phyloP scores from a whole-genome alignment of 2,797 vertebrate genomes.

The Cirrhinus molitorella region DNA sequence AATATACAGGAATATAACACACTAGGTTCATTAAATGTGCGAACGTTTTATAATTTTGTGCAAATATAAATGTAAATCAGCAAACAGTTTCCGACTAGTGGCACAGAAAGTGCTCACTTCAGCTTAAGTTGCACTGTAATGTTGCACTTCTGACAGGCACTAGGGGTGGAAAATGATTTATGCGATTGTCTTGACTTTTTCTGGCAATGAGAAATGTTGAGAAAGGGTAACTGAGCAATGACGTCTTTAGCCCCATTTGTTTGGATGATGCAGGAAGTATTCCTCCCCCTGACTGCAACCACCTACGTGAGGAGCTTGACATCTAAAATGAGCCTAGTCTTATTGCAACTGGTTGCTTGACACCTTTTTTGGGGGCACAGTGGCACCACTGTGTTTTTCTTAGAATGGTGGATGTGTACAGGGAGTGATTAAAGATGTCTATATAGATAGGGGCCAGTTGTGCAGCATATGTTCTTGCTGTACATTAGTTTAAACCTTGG shows the following conservation, averaged over 20 bases:
- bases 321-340: not conserved
- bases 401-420: not conserved
- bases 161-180: not conserved
- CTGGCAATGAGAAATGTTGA: not conserved
- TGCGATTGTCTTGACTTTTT: not conserved
- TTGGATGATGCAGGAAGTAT: conserved; percentile 5
- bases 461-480: not conserved
- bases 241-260: not conserved
- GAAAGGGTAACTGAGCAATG: not conserved
- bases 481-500: not conserved
- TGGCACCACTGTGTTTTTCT: not conserved
- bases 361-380: not conserved
- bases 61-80: not conserved
- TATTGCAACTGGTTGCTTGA: not conserved
- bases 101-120: not conserved
- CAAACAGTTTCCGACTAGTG: not conserved
- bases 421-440: conserved; percentile 6
- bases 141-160: not conserved
- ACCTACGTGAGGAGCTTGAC: not conserved
- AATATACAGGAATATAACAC: not conserved
- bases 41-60: not conserved
- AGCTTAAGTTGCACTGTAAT: not conserved
- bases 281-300: not conserved
- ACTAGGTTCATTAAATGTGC: not conserved
- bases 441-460: not conserved